Conservation (phyloP, 1,140 invertebrate species). For the Trypoxylus dichotomus region DNA sequence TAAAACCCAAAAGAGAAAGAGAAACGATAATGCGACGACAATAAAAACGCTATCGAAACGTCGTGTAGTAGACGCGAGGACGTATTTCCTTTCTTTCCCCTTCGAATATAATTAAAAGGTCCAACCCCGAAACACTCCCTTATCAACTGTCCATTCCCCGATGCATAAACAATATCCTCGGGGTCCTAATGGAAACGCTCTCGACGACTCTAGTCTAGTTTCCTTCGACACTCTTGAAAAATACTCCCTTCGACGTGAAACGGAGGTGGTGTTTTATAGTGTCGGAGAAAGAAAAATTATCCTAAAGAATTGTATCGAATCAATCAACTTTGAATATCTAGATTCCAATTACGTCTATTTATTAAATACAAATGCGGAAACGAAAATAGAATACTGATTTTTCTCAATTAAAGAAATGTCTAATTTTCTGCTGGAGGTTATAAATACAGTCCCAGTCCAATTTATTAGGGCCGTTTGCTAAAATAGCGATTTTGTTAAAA, state of each 20-base stretch:
- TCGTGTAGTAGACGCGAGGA: slow-evolving; percentile 28
- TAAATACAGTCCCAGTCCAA: too few relatives aligned
- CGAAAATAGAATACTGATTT: too few relatives aligned
- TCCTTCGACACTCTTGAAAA: slow-evolving; percentile 20
- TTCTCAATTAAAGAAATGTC: too few relatives aligned
- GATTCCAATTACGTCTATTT: too few relatives aligned
- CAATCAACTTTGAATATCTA: too few relatives aligned
- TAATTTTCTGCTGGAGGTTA: too few relatives aligned
- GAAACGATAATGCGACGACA: slow-evolving; percentile 1
- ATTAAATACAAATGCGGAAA: too few relatives aligned
- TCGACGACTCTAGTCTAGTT: not conserved
- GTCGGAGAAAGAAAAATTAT: not conserved
- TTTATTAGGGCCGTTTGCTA: too few relatives aligned
- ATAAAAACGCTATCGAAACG: slow-evolving; percentile 24
- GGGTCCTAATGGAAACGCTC: slow-evolving; percentile 9
- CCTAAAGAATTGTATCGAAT: too few relatives aligned
- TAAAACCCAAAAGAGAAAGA: not conserved
- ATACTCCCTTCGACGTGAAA: not conserved
- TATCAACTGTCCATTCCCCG: slow-evolving; percentile 33
- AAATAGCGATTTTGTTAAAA: too few relatives aligned
- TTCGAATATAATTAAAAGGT: slow-evolving; percentile 34
- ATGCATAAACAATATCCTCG: slow-evolving; percentile 33
- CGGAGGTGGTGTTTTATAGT: not conserved
- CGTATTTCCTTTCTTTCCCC: slow-evolving; percentile 33
- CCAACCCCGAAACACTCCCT: slow-evolving; percentile 36